A percentile compares a stretch with the other conserved stretches of the same genome.
Conservation (phyloP, 2,888 invertebrate species). For the Flexamia atlantica region DNA sequence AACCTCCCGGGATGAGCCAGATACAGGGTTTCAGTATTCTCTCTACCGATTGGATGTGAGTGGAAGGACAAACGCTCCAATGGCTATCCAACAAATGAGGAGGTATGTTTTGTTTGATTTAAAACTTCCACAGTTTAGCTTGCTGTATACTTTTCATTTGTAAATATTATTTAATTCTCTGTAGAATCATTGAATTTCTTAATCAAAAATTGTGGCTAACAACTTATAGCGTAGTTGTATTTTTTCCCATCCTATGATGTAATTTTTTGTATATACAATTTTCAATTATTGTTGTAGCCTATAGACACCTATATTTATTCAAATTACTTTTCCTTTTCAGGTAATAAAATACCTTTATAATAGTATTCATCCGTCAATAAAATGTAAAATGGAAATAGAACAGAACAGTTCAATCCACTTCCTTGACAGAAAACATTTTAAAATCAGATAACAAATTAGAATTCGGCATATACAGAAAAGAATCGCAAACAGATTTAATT, state of each 20-base stretch:
- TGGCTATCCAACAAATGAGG: constrained; percentile 85
- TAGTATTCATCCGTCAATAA: too few relatives aligned
- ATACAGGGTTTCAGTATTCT: constrained; percentile 87
- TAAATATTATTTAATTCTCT: not conserved
- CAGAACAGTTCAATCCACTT: too few relatives aligned
- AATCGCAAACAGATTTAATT: too few relatives aligned
- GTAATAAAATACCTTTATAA: too few relatives aligned
- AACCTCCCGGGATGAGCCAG: constrained; percentile 81
- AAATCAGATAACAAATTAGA: too few relatives aligned
- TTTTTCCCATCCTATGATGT: not conserved
- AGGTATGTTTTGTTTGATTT: constrained; percentile 75
- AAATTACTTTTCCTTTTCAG: too few relatives aligned
- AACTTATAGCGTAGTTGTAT: not conserved
- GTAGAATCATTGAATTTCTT: not conserved
- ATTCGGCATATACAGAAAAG: too few relatives aligned
- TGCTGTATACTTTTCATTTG: not conserved
- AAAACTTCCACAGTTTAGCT: constrained; percentile 62
- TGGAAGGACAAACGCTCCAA: constrained; percentile 83
- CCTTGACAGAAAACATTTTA: too few relatives aligned
- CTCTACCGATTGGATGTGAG: constrained; percentile 87
- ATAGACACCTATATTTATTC: too few relatives aligned
- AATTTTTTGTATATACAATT: not conserved
- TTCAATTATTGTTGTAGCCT: too few relatives aligned
- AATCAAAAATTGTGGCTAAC: not conserved
- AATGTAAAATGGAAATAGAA: too few relatives aligned